Conservation (phyloP, 64 coral and sea anemone genomes). For the Catalaphyllia jardinei region DNA sequence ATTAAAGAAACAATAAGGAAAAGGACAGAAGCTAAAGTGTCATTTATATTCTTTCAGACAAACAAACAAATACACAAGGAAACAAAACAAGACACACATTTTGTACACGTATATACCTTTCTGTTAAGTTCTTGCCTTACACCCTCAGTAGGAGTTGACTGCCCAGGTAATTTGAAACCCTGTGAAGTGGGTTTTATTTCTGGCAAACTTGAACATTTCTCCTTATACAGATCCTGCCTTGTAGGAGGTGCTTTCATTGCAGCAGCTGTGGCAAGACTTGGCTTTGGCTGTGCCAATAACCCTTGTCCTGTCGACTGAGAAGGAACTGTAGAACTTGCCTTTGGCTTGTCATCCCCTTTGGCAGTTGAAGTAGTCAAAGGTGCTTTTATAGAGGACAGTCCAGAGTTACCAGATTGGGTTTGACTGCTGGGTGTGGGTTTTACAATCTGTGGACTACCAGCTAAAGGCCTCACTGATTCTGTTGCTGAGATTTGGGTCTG, state of each 20-base stretch:
- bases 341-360: neutral
- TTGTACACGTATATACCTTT: neutral
- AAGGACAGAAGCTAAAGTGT: too few species aligned
- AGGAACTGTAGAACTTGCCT: neutral
- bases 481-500: neutral
- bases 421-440: constrained; percentile 21
- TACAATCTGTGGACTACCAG: neutral
- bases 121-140: neutral
- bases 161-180: neutral
- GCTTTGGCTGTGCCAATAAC: neutral
- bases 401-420: neutral
- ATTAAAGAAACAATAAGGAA: too few species aligned
- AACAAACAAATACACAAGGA: too few species aligned
- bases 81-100: too few species aligned
- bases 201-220: too few species aligned
- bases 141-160: neutral
- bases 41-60: too few species aligned
- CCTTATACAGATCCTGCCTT: too few species aligned
- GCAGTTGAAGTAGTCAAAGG: neutral
- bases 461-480: neutral
- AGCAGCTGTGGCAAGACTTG: neutral
- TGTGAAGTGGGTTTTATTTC: neutral
- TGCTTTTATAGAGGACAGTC: neutral
- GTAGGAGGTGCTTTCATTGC: neutral
- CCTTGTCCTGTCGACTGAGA: neutral